Percentiles rank a stretch among this genome's conserved stretches.
Evolutionary conservation across 2,888 invertebrate genomes (phyloP).

Genomic region (Ecdyonurus torrentis): DNA sequence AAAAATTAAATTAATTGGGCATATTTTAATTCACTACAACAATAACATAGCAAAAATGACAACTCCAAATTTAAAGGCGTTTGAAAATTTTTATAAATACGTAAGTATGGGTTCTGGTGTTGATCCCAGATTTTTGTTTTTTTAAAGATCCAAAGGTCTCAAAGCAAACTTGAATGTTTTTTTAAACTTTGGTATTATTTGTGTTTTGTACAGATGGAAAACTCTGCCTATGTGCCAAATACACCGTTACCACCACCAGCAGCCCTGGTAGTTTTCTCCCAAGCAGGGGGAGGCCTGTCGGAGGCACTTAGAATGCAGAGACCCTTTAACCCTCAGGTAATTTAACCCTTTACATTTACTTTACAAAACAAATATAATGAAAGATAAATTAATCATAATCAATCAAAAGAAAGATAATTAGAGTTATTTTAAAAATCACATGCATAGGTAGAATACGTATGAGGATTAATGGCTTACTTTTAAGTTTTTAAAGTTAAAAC

Average conservation of each 20-base stretch:
- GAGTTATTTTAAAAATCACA: background rate
- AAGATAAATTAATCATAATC: background rate
- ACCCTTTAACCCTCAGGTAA: conserved; percentile 55
- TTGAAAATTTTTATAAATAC: no score
- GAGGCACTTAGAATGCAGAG: conserved; percentile 58
- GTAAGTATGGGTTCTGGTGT: no score
- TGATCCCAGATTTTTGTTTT: no score
- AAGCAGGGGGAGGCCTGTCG: conserved; percentile 54
- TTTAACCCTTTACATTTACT: conserved; percentile 13
- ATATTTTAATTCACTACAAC: no score
- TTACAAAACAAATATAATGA: background rate
- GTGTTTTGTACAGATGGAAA: conserved; percentile 44
- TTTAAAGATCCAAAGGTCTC: no score
- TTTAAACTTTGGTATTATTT: conserved; percentile 6
- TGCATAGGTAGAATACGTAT: background rate
- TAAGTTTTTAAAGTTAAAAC: no score
- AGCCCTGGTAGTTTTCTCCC: conserved; percentile 56
- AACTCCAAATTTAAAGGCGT: no score
- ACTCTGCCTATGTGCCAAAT: conserved; percentile 53
- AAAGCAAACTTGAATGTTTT: no score
- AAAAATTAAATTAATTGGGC: no score
- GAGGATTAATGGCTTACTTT: background rate
- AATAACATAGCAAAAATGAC: no score
- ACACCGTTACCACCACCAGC: conserved; percentile 58
- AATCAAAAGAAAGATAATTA: background rate